Evolutionary conservation across 2,888 invertebrate species (phyloP), one percentile per base, ranked within the genome.

Genomic region (Macrosiphum euphorbiae): DNA sequence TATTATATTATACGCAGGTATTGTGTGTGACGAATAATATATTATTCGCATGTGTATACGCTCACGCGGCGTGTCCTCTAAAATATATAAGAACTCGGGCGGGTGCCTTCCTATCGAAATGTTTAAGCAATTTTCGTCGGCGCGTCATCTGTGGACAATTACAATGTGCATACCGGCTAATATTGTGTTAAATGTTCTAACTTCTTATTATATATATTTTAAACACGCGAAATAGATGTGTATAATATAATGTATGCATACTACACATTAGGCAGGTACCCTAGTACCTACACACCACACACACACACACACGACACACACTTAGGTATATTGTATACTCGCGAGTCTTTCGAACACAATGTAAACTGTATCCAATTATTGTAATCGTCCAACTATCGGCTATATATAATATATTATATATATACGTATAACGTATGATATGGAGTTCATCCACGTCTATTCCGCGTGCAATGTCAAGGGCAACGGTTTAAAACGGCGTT

Each of bases 381-480:
- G 47, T 86, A 85, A 58, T 91, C 58, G 47, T 50, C 58, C 24
- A 44, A 35, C 50, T 50, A n/a, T 41, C 88, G 52, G 13, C 90
- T 55, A 11, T 7, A 24, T 55, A 24, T 20, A 5, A 4, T 41
- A 35, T n/a, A 35, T n/a, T n/a, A n/a, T 67, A n/a, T n/a, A 67
- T 67, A 67, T 13, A 67, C 13, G 11, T 61, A n/a, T 16, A 26
- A n/a, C 16, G n/a, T 67, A 35, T 78, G 16, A 78, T 78, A 28
- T 16, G 67, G 92, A 89, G 92, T 92, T 92, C 92, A 89, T 55
- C 84, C 58, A 58, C 92, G 35, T 93, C 89, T 78, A 44, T 89
- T 93, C 92, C 16, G 92, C 47, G 84, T n/a, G 16, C 92, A 93
- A 89, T 93, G 92, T 93, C 92, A 93, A 93, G 92, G 92, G 16